Conservation (phyloP, 1,140 invertebrate genomes). For the Cydia pomonella region DNA sequence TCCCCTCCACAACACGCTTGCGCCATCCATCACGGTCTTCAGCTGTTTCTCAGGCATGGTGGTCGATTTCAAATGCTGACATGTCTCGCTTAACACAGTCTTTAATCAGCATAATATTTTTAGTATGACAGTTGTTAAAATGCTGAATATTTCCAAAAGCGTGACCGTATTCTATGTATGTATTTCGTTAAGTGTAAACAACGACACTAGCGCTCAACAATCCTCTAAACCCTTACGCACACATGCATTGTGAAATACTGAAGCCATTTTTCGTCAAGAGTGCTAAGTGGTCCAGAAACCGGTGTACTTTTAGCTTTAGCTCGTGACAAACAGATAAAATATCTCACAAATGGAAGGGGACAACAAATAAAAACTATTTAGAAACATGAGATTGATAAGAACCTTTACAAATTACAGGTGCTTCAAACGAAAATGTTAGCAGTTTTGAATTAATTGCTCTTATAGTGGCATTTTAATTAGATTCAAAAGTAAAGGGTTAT, state of each 20-base stretch:
- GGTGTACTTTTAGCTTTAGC: conserved; percentile 41
- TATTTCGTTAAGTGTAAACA: not conserved
- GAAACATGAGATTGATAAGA: conserved; percentile 46
- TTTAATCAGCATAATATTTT: not conserved
- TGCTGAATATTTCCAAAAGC: not conserved
- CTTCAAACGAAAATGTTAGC: not conserved
- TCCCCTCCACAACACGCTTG: too few species aligned
- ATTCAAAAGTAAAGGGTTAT: not conserved
- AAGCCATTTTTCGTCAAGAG: conserved; percentile 18
- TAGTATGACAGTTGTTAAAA: not conserved
- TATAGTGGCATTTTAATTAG: conserved; percentile 19
- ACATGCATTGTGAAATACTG: conserved; percentile 23
- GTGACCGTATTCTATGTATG: not conserved
- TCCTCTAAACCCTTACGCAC: conserved; percentile 21
- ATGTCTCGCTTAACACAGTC: too few species aligned
- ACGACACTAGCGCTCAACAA: not conserved
- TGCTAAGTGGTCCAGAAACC: conserved; percentile 44
- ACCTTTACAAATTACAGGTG: conserved; percentile 1
- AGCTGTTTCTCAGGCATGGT: too few species aligned
- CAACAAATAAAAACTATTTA: conserved; percentile 41
- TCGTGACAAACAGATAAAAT: conserved; percentile 49
- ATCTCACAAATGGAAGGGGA: conserved; percentile 47
- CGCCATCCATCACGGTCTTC: too few species aligned
- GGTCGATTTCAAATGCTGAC: too few species aligned
- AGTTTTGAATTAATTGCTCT: conserved; percentile 12